A percentile compares a stretch with the other conserved stretches of the same genome.
phyloP scores from a whole-genome alignment of 2,113 vertebrate species.

The Zeus faber region DNA sequence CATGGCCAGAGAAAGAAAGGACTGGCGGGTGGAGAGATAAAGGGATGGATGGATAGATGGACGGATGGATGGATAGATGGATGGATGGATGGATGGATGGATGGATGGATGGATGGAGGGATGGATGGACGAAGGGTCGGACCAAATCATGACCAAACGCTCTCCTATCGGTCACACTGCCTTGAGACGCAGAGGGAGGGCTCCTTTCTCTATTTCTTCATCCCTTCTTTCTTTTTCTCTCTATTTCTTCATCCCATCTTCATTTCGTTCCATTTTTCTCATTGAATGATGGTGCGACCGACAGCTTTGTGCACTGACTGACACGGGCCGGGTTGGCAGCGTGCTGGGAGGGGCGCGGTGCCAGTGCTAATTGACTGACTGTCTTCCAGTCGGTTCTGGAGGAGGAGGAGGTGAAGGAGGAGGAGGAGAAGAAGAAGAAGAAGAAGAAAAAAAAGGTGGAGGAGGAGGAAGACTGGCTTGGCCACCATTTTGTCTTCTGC shows the following conservation, averaged over 20 bases:
- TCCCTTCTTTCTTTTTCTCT: slow-evolving; percentile 20
- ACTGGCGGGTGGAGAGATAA: slow-evolving; percentile 3
- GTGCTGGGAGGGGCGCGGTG: slow-evolving; percentile 27
- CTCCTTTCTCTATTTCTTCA: slow-evolving; percentile 45
- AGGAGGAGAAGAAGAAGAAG: not conserved
- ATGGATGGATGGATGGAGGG: slow-evolving; percentile 31
- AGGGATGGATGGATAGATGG: too few relatives aligned
- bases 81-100: slow-evolving; percentile 6
- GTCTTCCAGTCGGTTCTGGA: slow-evolving; percentile 25
- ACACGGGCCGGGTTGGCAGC: slow-evolving; percentile 48
- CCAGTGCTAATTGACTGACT: slow-evolving; percentile 63
- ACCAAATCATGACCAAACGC: slow-evolving; percentile 40
- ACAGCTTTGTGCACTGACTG: slow-evolving; percentile 69
- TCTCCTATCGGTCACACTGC: slow-evolving; percentile 46
- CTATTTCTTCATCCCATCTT: slow-evolving; percentile 21
- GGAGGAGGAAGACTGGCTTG: too few relatives aligned
- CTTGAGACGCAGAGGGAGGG: slow-evolving; percentile 42
- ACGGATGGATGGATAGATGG: too few relatives aligned
- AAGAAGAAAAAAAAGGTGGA: not conserved
- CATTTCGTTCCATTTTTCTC: too few relatives aligned
- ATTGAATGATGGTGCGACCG: too few relatives aligned
- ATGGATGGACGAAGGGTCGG: slow-evolving; percentile 41
- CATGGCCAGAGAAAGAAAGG: slow-evolving; percentile 16
- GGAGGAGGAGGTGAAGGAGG: not conserved
- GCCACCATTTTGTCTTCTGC: too few relatives aligned